phyloP scores from a whole-genome alignment of 2,888 invertebrate genomes.

The Celastrina argiolus region DNA sequence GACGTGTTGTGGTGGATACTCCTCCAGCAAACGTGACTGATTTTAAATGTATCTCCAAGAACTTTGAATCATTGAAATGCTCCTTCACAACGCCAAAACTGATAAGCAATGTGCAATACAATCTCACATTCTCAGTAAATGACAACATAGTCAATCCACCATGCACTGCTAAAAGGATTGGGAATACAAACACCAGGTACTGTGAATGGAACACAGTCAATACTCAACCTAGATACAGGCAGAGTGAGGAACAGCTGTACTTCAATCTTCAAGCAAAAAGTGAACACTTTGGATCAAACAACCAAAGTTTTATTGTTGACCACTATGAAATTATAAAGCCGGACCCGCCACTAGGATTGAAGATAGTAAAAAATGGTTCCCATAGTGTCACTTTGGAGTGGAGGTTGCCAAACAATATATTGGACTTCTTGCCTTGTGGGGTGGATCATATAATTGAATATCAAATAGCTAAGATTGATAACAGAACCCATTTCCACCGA shows the following conservation, averaged over 20 bases:
- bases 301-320: constrained; percentile 74
- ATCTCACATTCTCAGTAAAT: constrained; percentile 49
- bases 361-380: constrained; percentile 45
- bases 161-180: constrained; percentile 40
- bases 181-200: constrained; percentile 39
- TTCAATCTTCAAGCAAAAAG: constrained; percentile 81
- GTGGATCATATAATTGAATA: constrained; percentile 67
- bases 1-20: constrained; percentile 62
- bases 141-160: constrained; percentile 42
- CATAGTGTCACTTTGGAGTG: constrained; percentile 62
- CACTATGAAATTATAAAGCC: constrained; percentile 75
- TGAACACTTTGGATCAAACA: constrained; percentile 70
- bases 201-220: constrained; percentile 51
- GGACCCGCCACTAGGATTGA: constrained; percentile 49
- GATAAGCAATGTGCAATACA: constrained; percentile 54
- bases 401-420: constrained; percentile 56
- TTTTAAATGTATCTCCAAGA: constrained; percentile 85
- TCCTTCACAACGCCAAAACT: constrained; percentile 80
- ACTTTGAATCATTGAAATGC: constrained; percentile 86
- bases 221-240: constrained; percentile 63
- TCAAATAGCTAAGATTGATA: constrained; percentile 69
- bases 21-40: constrained; percentile 81
- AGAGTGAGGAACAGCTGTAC: constrained; percentile 64
- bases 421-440: constrained; percentile 52
- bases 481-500: constrained; percentile 60